Percentiles rank a stretch among this genome's conserved stretches.
Evolutionary conservation across 2,113 vertebrate species (phyloP).

Genomic region (Aix galericulata): DNA sequence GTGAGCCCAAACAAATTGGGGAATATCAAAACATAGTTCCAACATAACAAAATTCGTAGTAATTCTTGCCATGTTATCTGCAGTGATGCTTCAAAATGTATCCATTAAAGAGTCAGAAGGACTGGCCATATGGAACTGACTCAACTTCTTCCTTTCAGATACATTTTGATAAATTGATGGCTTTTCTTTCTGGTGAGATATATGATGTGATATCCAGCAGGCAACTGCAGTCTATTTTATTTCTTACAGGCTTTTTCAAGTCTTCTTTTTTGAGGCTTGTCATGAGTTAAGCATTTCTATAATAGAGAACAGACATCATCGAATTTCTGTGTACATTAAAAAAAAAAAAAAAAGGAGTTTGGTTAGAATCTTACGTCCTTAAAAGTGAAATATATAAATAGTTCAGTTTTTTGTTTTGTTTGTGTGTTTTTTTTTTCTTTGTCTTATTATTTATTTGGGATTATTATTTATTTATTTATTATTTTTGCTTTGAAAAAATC

Average conservation of each 20-base stretch:
- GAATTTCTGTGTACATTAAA: conserved; percentile 94
- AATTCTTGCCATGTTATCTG: conserved; percentile 84
- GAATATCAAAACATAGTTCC: conserved; percentile 58
- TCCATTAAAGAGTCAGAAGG: conserved; percentile 71
- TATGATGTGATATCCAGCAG: conserved; percentile 86
- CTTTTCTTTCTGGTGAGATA: conserved; percentile 88
- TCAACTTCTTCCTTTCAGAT: conserved; percentile 76
- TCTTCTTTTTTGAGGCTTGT: conserved; percentile 84
- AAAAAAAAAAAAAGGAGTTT: conserved; percentile 40
- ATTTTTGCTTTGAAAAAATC: neutral
- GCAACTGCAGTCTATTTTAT: conserved; percentile 77
- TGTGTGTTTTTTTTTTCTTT: conserved; percentile 33
- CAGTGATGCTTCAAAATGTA: conserved; percentile 98
- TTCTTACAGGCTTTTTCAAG: conserved; percentile 73
- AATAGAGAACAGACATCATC: conserved; percentile 99
- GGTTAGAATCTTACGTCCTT: conserved; percentile 54
- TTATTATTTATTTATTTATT: neutral
- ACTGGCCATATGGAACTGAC: conserved; percentile 55
- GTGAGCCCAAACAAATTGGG: conserved; percentile 72
- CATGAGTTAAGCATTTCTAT: conserved; percentile 90
- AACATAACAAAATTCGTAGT: conserved; percentile 87
- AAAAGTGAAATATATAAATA: conserved; percentile 59
- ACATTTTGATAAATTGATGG: conserved; percentile 91
- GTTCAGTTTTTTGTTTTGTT: conserved; percentile 3
- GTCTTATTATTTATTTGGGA: conserved; percentile 30